These are phyloP conservation scores for Epinotia nisella DNA, from an alignment of 2,888 invertebrate species.

Conservation along the genomic window DNA sequence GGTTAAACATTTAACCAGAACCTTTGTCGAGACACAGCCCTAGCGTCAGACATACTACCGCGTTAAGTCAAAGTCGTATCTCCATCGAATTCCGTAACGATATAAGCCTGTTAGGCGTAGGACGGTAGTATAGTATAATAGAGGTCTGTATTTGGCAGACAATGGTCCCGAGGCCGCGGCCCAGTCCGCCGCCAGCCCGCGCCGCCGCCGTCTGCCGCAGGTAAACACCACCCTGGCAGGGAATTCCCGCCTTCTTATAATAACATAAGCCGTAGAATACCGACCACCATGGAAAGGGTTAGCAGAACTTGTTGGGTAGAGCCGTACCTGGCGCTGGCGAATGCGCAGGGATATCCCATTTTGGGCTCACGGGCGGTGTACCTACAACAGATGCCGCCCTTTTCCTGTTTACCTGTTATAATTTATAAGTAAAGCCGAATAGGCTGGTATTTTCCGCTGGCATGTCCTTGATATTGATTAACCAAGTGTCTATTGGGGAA, in stretches of 20 bases:
- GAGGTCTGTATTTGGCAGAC: conserved; percentile 25
- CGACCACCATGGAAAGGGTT: not conserved
- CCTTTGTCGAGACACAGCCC: not conserved
- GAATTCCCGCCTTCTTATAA: not conserved
- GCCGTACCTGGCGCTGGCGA: not conserved
- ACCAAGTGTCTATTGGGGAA: not conserved
- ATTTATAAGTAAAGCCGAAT: not conserved
- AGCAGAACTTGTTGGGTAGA: not conserved
- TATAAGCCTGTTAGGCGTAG: not conserved
- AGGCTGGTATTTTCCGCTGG: not conserved
- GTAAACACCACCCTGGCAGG: not conserved
- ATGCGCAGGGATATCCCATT: no score
- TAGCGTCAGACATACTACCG: not conserved
- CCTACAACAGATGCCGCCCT: no score
- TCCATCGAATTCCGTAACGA: not conserved
- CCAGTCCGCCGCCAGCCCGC: conserved; percentile 15
- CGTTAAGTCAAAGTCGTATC: not conserved
- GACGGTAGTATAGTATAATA: not conserved
- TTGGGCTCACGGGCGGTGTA: no score
- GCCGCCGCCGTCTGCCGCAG: not conserved
- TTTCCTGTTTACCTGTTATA: not conserved
- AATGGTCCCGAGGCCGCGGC: not conserved
- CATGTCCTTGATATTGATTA: not conserved
- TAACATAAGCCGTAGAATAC: not conserved
- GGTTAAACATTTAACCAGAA: no score